A percentile compares a stretch with the other conserved stretches of the same genome.
Conservation (phyloP, 2,888 invertebrate genomes). For the Anthrax anthrax region DNA sequence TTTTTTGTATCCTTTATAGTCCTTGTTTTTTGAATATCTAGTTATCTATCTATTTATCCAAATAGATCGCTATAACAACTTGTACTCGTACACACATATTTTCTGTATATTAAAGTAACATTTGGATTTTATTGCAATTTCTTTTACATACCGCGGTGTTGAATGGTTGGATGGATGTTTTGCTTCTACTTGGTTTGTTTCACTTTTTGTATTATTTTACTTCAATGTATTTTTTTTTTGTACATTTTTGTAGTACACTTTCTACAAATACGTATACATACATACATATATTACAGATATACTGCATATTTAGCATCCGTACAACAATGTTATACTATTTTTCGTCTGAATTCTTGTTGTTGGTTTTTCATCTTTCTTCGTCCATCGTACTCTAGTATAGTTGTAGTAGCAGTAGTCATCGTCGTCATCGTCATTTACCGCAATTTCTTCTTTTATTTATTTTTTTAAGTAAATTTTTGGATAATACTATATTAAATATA, state of each 20-base stretch:
- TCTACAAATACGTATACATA: too few species aligned
- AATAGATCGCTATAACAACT: neutral
- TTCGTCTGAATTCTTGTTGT: neutral
- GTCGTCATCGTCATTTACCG: neutral
- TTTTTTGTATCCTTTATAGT: neutral
- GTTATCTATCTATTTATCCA: too few species aligned
- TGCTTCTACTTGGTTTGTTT: neutral
- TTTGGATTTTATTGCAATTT: conserved; percentile 18
- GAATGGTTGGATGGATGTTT: conserved; percentile 1
- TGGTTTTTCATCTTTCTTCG: conserved; percentile 6
- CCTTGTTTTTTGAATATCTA: too few species aligned
- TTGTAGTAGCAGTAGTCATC: neutral
- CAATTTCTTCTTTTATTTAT: conserved; percentile 5
- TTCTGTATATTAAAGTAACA: conserved; percentile 17
- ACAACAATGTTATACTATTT: too few species aligned
- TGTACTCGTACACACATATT: conserved; percentile 1
- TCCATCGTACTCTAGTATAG: too few species aligned
- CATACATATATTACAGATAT: too few species aligned
- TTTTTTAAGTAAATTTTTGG: conserved; percentile 1
- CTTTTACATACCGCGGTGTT: conserved; percentile 15
- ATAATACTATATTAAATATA: too few species aligned
- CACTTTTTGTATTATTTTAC: too few species aligned
- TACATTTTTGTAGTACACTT: too few species aligned
- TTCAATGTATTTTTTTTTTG: too few species aligned
- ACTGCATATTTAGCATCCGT: too few species aligned